Evolutionary conservation across 2,113 vertebrate genomes (phyloP).

Genomic region (Python bivittatus): DNA sequence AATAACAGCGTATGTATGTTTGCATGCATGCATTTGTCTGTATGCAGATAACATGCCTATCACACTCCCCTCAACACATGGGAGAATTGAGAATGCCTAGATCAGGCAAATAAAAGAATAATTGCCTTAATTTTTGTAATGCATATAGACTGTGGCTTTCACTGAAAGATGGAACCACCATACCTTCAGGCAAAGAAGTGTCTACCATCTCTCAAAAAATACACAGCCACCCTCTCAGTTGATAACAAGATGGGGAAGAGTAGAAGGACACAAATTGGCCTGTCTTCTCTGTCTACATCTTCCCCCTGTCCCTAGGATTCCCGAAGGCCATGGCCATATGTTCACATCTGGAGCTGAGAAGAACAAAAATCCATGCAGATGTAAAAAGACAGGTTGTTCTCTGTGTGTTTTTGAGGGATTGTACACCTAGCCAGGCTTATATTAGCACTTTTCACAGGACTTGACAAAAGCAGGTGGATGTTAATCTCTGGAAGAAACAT

Average conservation of each 20-base stretch:
- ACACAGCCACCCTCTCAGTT: background rate
- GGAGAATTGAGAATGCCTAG: background rate
- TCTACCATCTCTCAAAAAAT: background rate
- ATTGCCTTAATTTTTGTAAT: background rate
- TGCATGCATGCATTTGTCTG: background rate
- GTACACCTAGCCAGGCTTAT: background rate
- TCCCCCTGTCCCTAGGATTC: background rate
- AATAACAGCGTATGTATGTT: background rate
- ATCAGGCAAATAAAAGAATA: background rate
- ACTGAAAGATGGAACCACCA: background rate
- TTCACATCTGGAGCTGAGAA: constrained; percentile 2
- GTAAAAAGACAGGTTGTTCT: constrained; percentile 20
- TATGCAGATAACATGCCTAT: background rate
- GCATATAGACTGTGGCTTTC: background rate
- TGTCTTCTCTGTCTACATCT: background rate
- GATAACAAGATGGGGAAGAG: background rate
- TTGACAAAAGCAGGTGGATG: constrained; percentile 12
- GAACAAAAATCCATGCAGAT: background rate
- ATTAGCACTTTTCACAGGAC: constrained; percentile 8
- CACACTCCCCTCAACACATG: background rate
- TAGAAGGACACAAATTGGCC: background rate
- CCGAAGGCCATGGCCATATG: background rate
- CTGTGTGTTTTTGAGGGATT: background rate
- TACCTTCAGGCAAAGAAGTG: background rate
- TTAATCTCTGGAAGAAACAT: background rate